Evolutionary conservation across 2,113 vertebrate species (phyloP).

Genomic region (Lontra canadensis): DNA sequence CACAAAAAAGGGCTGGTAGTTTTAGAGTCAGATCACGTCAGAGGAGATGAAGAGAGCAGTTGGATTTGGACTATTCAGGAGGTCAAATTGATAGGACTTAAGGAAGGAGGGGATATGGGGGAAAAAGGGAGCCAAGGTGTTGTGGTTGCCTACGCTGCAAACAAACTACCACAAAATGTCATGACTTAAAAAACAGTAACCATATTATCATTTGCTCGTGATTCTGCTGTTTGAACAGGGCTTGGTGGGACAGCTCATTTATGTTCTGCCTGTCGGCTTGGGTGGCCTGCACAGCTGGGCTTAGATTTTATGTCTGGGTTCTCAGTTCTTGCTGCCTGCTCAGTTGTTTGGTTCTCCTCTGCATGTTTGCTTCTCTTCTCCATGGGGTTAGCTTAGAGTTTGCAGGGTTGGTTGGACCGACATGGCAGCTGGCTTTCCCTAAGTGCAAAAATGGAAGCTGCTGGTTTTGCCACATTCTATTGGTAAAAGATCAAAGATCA

Average conservation of each 20-base stretch:
- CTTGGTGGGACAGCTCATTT: background rate
- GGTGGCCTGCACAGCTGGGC: background rate
- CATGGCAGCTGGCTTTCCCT: background rate
- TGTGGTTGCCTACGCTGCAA: background rate
- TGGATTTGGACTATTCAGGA: slow-evolving; percentile 17
- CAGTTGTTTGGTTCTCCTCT: background rate
- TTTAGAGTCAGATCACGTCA: background rate
- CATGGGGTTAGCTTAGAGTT: background rate
- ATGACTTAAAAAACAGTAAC: background rate
- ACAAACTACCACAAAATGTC: background rate
- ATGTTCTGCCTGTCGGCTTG: background rate
- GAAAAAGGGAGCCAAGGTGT: background rate
- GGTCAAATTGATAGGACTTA: background rate
- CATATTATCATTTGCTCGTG: background rate
- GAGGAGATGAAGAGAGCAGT: background rate
- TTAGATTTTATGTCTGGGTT: background rate
- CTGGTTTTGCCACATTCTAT: background rate
- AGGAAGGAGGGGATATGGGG: background rate
- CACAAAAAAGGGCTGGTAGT: background rate
- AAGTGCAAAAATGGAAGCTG: background rate
- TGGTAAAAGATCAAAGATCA: slow-evolving; percentile 20
- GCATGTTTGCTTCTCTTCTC: background rate
- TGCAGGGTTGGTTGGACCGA: background rate
- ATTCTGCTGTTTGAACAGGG: background rate
- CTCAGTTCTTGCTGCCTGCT: background rate